Percentiles rank a stretch among this genome's conserved stretches.
Evolutionary conservation across 2,888 invertebrate species (phyloP).

Genomic region (Drosophila kuntzei): DNA sequence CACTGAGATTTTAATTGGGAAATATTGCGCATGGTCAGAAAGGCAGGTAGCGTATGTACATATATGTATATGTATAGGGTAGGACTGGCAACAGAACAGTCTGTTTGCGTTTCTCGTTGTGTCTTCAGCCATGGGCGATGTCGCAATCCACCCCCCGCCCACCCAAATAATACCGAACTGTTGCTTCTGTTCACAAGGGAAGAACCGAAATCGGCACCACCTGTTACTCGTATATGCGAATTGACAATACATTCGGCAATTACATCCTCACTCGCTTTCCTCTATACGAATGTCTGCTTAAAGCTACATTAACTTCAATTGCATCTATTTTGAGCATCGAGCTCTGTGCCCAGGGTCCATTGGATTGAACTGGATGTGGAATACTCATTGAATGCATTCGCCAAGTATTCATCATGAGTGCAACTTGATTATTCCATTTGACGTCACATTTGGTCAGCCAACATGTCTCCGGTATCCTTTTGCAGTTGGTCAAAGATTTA

Average conservation of each 20-base stretch:
- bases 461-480: background rate
- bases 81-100: constrained; percentile 43
- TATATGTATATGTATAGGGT: constrained; percentile 7
- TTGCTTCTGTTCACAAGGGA: constrained; percentile 35
- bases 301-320: constrained; percentile 37
- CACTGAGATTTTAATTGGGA: constrained; percentile 20
- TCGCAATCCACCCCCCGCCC: background rate
- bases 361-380: constrained; percentile 11
- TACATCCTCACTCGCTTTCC: constrained; percentile 5
- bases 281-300: constrained; percentile 9
- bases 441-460: constrained; percentile 36
- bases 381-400: constrained; percentile 19
- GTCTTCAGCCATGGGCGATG: constrained; percentile 31
- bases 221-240: constrained; percentile 42
- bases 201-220: constrained; percentile 32
- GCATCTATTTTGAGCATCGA: constrained; percentile 49
- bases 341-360: constrained; percentile 22
- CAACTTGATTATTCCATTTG: constrained; percentile 47
- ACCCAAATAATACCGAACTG: constrained; percentile 44
- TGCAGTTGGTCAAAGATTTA: background rate
- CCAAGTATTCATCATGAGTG: constrained; percentile 1
- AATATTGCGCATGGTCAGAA: constrained; percentile 49
- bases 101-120: constrained; percentile 25
- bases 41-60: background rate
- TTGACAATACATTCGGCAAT: constrained; percentile 49